Evolutionary conservation across 2,888 invertebrate species (phyloP).

Genomic region (Galeruca laticollis): DNA sequence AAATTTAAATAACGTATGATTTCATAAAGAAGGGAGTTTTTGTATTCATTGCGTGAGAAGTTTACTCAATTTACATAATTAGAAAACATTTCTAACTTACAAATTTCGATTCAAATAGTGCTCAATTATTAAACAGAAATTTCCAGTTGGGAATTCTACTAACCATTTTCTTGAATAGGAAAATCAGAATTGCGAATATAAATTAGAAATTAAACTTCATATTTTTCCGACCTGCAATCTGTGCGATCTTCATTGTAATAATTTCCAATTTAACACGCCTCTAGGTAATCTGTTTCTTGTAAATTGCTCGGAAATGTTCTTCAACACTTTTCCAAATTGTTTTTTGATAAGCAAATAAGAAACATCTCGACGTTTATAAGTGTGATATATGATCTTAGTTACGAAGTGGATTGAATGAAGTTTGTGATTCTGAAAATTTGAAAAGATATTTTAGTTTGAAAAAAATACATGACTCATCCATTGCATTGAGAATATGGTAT

Average conservation of each 20-base stretch:
- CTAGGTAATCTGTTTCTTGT: not conserved
- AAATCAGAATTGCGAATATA: slow-evolving; percentile 27
- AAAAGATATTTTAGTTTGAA: no score
- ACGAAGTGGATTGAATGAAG: no score
- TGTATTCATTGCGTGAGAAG: no score
- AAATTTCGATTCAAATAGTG: not conserved
- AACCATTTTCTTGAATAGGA: slow-evolving; percentile 1
- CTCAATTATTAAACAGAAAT: not conserved
- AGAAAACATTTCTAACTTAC: not conserved
- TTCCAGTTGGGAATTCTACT: not conserved
- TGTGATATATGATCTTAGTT: no score
- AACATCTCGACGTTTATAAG: not conserved
- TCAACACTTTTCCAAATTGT: not conserved
- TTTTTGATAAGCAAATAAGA: not conserved
- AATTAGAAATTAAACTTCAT: slow-evolving; percentile 24
- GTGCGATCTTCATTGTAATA: not conserved
- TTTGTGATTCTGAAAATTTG: no score
- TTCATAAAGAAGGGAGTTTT: no score
- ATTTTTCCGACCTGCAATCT: slow-evolving; percentile 15
- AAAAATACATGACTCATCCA: no score
- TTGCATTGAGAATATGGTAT: no score
- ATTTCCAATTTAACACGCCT: slow-evolving; percentile 11
- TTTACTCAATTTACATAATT: not conserved
- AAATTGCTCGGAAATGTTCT: not conserved
- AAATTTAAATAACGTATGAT: no score